phyloP scores from a whole-genome alignment of 1,140 invertebrate species.

The Elymnias hypermnestra region DNA sequence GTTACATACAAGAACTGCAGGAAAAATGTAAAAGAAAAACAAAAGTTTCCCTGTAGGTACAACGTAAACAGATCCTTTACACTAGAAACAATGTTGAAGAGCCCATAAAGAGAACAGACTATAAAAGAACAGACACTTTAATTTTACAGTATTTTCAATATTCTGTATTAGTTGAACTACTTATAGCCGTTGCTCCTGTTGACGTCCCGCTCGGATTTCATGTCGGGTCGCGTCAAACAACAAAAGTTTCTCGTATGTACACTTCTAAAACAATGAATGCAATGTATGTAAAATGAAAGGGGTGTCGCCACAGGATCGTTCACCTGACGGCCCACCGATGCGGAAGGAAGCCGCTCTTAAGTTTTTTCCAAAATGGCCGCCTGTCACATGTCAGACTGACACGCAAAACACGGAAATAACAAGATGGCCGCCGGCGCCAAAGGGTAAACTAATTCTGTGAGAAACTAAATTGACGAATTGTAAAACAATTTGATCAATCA shows the following conservation, averaged over 20 bases:
- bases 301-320: conserved; percentile 67
- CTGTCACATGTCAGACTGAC: conserved; percentile 64
- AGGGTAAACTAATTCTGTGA: conserved; percentile 28
- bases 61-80: conserved; percentile 10
- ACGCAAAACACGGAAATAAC: conserved; percentile 49
- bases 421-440: conserved; percentile 52
- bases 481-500: background rate
- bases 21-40: conserved; percentile 8
- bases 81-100: conserved; percentile 5
- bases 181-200: conserved; percentile 25
- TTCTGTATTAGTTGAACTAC: conserved; percentile 22
- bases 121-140: conserved; percentile 15
- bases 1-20: conserved; percentile 12
- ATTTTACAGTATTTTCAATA: conserved; percentile 17
- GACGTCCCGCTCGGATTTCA: conserved; percentile 40
- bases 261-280: conserved; percentile 69
- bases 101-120: conserved; percentile 6
- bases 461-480: background rate
- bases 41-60: conserved; percentile 5
- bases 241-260: conserved; percentile 67
- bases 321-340: conserved; percentile 64
- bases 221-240: conserved; percentile 50
- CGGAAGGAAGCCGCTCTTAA: conserved; percentile 70
- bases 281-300: conserved; percentile 70
- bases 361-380: conserved; percentile 72